Evolutionary conservation across 2,113 vertebrate genomes (phyloP), one percentile per base, ranked within the genome.

Genomic region (Chaetorhynchus papuensis): DNA sequence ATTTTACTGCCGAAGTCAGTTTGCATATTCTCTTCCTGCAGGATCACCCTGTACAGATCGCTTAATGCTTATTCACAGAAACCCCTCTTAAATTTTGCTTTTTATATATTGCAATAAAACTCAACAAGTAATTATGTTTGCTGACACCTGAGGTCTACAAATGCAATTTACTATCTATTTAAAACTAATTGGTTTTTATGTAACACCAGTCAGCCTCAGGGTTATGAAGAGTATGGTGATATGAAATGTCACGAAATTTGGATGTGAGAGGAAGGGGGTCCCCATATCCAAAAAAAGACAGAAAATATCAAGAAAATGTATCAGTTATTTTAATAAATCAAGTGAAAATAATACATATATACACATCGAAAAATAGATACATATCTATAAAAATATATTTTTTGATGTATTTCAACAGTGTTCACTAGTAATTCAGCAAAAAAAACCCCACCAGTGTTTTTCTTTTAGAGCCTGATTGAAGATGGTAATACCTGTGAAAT

Each of bases 371-470:
- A 90, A 35, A 72, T 31, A 50, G 9, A 60, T 65, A n/a, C 0
- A 72, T 2, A 28, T 20, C 37, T 16, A 31, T 27, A 61, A 10
- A 83, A 47, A 63, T 24, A 18, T 1, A 44, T 37, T 9, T 49
- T 41, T 83, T 1, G 0, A 2, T 49, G 5, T 41, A 53, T 87
- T 83, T 77, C 24, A 69, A 72, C 9, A 20, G 2, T 21, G 7
- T n/a, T 93, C 13, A 33, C 12, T 33, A 69, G 31, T 9, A 80
- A 59, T 26, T 26, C 4, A 39, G 4, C 7, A 23, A 27, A 41
- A 72, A 41, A 78, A 49, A 50, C 28, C 2, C 0, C 1, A 4
- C 4, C 31, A n/a, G 1, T 1, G 2, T 47, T 35, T 28, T 30
- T 18, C 4, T 12, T 35, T 83, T 61, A 50, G 44, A 49, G 15